These are phyloP conservation scores for Criorhina ranunculi DNA, from an alignment of 2,888 invertebrate genomes.

Conservation along the genomic window DNA sequence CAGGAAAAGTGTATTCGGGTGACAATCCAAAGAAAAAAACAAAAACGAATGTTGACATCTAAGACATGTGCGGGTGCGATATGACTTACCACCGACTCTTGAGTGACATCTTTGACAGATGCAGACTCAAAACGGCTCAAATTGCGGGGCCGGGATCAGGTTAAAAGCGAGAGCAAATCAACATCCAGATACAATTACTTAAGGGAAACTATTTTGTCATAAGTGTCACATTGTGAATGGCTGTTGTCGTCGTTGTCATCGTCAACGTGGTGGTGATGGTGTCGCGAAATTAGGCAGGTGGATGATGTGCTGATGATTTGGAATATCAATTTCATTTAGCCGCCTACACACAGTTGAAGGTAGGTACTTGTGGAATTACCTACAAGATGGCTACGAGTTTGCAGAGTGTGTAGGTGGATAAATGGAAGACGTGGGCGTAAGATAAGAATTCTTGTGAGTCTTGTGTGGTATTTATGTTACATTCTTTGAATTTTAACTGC, in stretches of 20 bases:
- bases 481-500: constrained; percentile 11
- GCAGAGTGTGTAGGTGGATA: background rate
- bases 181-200: constrained; percentile 62
- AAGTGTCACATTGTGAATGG: constrained; percentile 36
- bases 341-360: background rate
- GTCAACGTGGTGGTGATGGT: background rate
- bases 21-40: constrained; percentile 23
- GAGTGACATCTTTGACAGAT: constrained; percentile 57
- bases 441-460: background rate
- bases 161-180: background rate
- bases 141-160: constrained; percentile 28
- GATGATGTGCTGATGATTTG: constrained; percentile 29
- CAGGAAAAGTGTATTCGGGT: constrained; percentile 22
- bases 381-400: background rate
- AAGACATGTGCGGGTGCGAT: constrained; percentile 35
- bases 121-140: constrained; percentile 33
- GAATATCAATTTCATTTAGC: constrained; percentile 22
- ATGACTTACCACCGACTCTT: constrained; percentile 33
- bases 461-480: constrained; percentile 18
- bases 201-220: constrained; percentile 45
- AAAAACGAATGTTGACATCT: constrained; percentile 51
- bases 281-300: constrained; percentile 31
- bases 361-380: constrained; percentile 19
- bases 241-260: too few relatives aligned
- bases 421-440: background rate